phyloP scores from a whole-genome alignment of 2,113 vertebrate species.

The Hemiprocne comata region DNA sequence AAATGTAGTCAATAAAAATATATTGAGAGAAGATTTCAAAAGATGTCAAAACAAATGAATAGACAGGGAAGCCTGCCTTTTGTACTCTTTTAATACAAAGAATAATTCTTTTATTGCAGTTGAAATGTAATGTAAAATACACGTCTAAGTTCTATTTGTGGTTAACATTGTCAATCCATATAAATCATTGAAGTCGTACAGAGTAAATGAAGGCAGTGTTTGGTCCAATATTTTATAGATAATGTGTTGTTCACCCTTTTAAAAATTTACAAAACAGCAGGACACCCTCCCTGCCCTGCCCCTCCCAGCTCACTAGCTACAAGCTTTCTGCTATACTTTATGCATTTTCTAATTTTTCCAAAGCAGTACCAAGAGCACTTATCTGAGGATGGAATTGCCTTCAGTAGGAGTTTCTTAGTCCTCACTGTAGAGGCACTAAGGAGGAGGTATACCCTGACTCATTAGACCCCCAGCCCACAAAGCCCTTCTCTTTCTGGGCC shows the following conservation, averaged over 20 bases:
- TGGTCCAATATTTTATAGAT: not conserved
- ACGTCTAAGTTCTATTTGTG: not conserved
- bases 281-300: not conserved
- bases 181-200: not conserved
- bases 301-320: not conserved
- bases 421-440: not conserved
- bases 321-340: not conserved
- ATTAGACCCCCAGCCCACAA: not conserved
- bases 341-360: not conserved
- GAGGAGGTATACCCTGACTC: not conserved
- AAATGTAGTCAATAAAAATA: not conserved
- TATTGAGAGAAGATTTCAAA: not conserved
- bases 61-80: not conserved
- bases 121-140: not conserved
- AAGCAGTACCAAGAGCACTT: not conserved
- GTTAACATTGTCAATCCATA: not conserved
- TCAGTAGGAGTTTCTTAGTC: not conserved
- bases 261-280: not conserved
- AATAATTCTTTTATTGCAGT: not conserved
- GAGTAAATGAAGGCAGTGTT: not conserved
- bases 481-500: not conserved
- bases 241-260: not conserved
- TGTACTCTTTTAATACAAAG: not conserved
- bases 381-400: not conserved
- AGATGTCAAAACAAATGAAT: not conserved